Base-by-base conservation (phyloP, 2,113 vertebrate genomes). In the Onychostoma macrolepis region DNA sequence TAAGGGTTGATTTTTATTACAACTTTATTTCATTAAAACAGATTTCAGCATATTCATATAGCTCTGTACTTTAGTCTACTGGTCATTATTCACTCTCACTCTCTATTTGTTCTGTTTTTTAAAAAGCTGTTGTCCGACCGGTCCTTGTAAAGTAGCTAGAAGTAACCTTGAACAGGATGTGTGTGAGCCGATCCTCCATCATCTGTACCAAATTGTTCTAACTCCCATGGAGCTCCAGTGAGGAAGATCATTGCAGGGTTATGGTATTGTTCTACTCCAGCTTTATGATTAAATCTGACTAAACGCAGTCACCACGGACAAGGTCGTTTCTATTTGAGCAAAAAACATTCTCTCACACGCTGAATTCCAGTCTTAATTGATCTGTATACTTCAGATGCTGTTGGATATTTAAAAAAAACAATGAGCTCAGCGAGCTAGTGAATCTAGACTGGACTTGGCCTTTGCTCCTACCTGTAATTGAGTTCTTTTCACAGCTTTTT, bases 391-490 rank as follows among this genome's bases (percentile, higher is more conserved):
- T 86, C 72, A 83, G 80, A 89, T 91, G 72, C 78, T n/a, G 28
- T 56, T 79, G 67, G 26, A 30, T 79, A 86, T 93, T 91, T 89
- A 11, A 81, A 81, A 41, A 15, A 88, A 92, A 93, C 90, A 93
- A 92, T 91, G 58, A 69, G 84, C 38, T 84, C 87, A 83, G 87
- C 85, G 89, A 15, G 71, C 69, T 86, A 33, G 30, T 87, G 84
- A 88, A 89, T 87, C 85, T n/a, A 86, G 90, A 89, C 87, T 90
- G 28, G 89, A 90, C 91, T 90, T 92, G 92, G 91, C 91, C 87
- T 69, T 28, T 86, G 88, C 77, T 90, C 88, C 85, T 89, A 91
- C 87, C 89, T 91, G 90, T 91, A 92, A 94, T 94, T 92, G 92
- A 93, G 93, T 93, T 94, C 82, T 88, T 90, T 89, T 90, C 91